Base-by-base conservation (phyloP, 2,797 vertebrate genomes). In the Arrhamphus sclerolepis region DNA sequence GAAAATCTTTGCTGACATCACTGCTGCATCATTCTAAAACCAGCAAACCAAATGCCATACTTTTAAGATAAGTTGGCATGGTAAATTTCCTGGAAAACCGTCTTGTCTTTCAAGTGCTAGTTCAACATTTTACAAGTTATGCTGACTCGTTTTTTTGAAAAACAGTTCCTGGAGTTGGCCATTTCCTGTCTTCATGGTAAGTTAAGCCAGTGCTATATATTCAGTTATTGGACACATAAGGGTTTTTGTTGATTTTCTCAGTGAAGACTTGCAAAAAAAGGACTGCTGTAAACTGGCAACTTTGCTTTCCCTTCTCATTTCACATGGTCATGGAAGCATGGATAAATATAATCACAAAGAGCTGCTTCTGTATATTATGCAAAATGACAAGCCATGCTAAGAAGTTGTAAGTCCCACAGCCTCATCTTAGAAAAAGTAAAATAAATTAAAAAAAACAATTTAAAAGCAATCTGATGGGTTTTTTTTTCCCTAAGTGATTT, bases 11-110 rank as follows among this genome's bases (percentile, higher is more conserved):
- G n/a, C n/a, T n/a, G n/a, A n/a, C n/a, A n/a, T n/a, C n/a, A n/a
- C n/a, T n/a, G n/a, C n/a, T n/a, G n/a, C n/a, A n/a, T n/a, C n/a
- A n/a, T n/a, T n/a, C n/a, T n/a, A n/a, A n/a, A n/a, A n/a, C 28
- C 9, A 29, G 7, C 26, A 28, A 28, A 28, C 26, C 41, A 24
- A 46, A 66, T 18, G 13, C 4, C 41, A 61, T 14, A 53, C 39
- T 64, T 21, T 57, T 56, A n/a, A 39, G 39, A 70, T 46, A 46
- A 34, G 46, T 77, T 18, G 49, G 42, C 64, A 16, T 55, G 39
- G 24, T 13, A 49, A 19, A 20, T 68, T 53, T 28, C 26, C 34
- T 34, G 18, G 39, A 62, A 43, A n/a, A 44, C n/a, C 31, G n/a
- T 26, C 19, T 51, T 5, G 6, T 43, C 5, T 34, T 7, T 21